Evolutionary conservation across 2,113 vertebrate genomes (phyloP).

Genomic region (Balaeniceps rex): DNA sequence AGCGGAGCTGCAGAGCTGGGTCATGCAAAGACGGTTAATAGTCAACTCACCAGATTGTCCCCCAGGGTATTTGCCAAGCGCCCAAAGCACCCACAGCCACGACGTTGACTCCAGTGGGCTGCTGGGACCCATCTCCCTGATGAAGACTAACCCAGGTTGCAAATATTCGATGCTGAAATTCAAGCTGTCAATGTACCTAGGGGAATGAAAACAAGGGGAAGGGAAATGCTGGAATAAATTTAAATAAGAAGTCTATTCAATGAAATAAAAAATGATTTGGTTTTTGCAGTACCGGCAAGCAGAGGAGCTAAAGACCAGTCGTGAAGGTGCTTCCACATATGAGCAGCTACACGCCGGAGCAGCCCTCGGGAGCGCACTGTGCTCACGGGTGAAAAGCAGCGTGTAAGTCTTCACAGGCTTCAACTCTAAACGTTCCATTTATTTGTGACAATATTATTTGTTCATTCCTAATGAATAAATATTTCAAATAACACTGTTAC

Average conservation of each 20-base stretch:
- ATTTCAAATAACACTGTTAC: not conserved
- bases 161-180: not conserved
- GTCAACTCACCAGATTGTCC: not conserved
- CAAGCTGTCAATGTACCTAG: not conserved
- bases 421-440: rapidly evolving
- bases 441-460: not conserved
- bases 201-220: not conserved
- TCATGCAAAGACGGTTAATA: rapidly evolving
- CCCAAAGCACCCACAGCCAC: not conserved
- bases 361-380: not conserved
- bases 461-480: not conserved
- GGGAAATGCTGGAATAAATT: not conserved
- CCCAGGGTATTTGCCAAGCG: rapidly evolving
- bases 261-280: not conserved
- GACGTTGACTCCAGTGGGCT: rapidly evolving
- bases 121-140: not conserved
- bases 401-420: not conserved
- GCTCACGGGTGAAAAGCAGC: not conserved
- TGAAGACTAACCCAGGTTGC: not conserved
- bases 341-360: not conserved
- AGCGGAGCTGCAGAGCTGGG: not conserved
- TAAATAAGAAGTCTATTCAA: not conserved
- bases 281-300: not conserved
- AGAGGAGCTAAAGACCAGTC: not conserved
- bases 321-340: not conserved